These are phyloP conservation scores for Onychomys arenicola DNA, from an alignment of 2,797 vertebrate genomes.

Conservation along the genomic window DNA sequence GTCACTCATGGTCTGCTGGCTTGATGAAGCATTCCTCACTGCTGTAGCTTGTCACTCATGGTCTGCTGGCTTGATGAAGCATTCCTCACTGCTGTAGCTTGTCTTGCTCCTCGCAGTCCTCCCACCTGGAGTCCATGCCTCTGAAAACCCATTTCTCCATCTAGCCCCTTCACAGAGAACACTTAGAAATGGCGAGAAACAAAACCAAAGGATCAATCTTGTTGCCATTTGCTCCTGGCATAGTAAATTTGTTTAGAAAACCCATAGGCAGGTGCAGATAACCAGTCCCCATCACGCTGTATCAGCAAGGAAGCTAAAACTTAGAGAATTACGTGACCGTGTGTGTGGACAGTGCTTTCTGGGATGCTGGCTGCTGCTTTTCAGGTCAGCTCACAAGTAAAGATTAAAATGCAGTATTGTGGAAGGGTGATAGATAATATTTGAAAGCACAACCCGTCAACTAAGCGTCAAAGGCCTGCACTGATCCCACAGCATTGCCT, in stretches of 20 bases:
- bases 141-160: neutral
- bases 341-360: neutral
- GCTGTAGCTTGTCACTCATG: neutral
- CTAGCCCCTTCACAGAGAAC: conserved; percentile 35
- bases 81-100: neutral
- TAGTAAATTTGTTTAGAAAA: conserved; percentile 32
- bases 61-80: neutral
- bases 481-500: neutral
- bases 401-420: conserved; percentile 48
- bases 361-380: neutral
- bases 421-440: neutral
- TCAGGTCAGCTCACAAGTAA: neutral
- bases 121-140: neutral
- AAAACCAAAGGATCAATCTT: neutral
- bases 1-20: neutral
- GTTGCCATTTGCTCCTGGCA: conserved; percentile 40
- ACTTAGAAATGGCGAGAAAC: neutral
- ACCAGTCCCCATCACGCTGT: neutral
- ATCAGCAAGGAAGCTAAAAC: neutral
- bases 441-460: conserved; percentile 13
- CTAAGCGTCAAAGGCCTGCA: neutral
- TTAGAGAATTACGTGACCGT: neutral
- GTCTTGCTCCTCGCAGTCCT: too few relatives aligned
- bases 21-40: neutral
- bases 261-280: neutral